Percentiles rank a stretch among this genome's conserved stretches.
These are phyloP conservation scores for Lytechinus pictus DNA, from an alignment of 35 echinoderm and acorn worm genomes.

Conservation along the genomic window DNA sequence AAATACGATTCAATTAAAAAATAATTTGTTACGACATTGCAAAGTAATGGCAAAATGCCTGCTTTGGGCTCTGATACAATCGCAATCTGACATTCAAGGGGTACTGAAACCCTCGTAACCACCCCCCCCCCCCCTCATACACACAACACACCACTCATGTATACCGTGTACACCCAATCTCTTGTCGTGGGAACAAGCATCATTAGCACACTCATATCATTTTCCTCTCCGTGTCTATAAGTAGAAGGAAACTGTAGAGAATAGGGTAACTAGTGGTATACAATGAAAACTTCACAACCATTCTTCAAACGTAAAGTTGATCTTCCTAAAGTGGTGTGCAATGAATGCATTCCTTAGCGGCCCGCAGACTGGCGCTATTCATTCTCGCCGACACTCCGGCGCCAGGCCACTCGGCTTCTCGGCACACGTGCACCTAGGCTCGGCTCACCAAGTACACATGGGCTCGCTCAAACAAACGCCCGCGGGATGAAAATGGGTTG, in stretches of 20 bases:
- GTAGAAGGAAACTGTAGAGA: neutral
- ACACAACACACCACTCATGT: neutral
- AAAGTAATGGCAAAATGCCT: neutral
- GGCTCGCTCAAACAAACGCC: conserved; percentile 50
- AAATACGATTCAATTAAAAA: too few species aligned
- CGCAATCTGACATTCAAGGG: neutral
- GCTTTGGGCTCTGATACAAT: neutral
- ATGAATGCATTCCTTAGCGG: conserved; percentile 26
- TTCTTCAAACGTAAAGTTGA: conserved; percentile 51
- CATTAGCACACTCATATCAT: neutral
- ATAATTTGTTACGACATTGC: neutral
- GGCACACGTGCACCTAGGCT: conserved; percentile 30
- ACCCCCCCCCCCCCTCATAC: neutral
- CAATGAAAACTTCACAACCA: neutral
- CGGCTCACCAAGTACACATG: neutral
- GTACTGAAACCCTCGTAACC: neutral
- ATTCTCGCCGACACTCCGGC: conserved; percentile 12
- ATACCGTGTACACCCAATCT: neutral
- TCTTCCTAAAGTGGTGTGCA: conserved; percentile 49
- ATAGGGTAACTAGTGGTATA: neutral
- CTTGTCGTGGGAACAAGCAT: neutral
- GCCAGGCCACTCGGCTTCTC: conserved; percentile 30
- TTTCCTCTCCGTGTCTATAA: neutral
- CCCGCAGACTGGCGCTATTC: conserved; percentile 37
- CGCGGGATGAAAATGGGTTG: conserved; percentile 14